phyloP scores from a whole-genome alignment of 2,797 vertebrate species.

The Protonibea diacanthus region DNA sequence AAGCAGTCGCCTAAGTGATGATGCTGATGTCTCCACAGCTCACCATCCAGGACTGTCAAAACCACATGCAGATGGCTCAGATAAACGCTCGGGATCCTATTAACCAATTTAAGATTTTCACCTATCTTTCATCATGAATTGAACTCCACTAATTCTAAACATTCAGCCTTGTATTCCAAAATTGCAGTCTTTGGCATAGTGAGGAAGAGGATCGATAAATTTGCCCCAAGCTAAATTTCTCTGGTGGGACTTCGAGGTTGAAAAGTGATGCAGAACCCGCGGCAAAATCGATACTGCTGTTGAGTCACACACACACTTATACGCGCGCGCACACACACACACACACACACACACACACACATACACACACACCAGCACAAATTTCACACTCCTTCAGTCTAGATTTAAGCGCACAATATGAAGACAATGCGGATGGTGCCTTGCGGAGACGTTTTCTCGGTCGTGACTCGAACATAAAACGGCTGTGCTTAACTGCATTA shows the following conservation, averaged over 20 bases:
- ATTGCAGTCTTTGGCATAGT: not conserved
- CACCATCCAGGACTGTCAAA: not conserved
- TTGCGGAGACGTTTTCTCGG: constrained; percentile 11
- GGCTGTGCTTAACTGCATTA: not conserved
- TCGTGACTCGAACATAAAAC: constrained; percentile 22
- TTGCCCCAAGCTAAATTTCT: constrained; percentile 62
- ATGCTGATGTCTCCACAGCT: constrained; percentile 14
- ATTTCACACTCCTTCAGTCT: constrained; percentile 18
- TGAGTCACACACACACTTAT: constrained; percentile 53
- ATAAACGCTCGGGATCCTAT: not conserved
- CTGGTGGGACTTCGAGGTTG: constrained; percentile 65
- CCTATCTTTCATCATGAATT: not conserved
- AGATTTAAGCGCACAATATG: constrained; percentile 21
- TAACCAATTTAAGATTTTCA: not conserved
- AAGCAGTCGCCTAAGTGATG: not conserved
- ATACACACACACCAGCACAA: not conserved
- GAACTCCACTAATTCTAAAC: constrained; percentile 24
- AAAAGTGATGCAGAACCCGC: constrained; percentile 74
- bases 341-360: constrained; percentile 8
- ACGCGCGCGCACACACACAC: not conserved
- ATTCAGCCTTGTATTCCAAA: constrained; percentile 17
- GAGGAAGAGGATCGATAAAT: constrained; percentile 33
- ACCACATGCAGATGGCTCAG: not conserved
- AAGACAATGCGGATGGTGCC: constrained; percentile 60
- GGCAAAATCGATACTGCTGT: constrained; percentile 70